Conservation (phyloP, 2,888 invertebrate species). For the Polyommatus iphigenia region DNA sequence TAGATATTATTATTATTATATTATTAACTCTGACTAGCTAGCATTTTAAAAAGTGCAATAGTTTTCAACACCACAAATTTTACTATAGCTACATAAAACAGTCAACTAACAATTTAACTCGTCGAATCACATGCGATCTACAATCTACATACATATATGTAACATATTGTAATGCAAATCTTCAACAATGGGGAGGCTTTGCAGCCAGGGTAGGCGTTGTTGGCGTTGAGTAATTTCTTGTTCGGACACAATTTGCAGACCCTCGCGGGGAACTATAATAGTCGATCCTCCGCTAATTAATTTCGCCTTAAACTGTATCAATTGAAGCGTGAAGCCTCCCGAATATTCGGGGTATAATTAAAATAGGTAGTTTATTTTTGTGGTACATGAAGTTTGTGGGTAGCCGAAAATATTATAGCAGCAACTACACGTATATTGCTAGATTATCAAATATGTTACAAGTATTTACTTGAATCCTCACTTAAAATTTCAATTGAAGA, state of each 20-base stretch:
- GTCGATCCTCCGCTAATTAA: slow-evolving; percentile 77
- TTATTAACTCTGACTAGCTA: too few species aligned
- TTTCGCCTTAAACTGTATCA: slow-evolving; percentile 77
- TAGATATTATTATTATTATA: too few species aligned
- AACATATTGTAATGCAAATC: slow-evolving; percentile 9
- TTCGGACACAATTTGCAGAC: slow-evolving; percentile 76
- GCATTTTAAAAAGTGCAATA: too few species aligned
- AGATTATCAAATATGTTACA: too few species aligned
- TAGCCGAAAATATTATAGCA: too few species aligned
- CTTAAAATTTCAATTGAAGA: too few species aligned
- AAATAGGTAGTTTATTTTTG: slow-evolving; percentile 64
- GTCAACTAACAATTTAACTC: neutral
- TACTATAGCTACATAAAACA: neutral
- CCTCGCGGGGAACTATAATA: slow-evolving; percentile 77
- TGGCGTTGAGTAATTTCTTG: slow-evolving; percentile 68
- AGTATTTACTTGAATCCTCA: too few species aligned
- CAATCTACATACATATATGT: neutral
- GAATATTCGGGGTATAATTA: slow-evolving; percentile 71
- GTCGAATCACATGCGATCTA: neutral
- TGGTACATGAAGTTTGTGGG: slow-evolving; percentile 42
- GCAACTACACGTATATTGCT: too few species aligned
- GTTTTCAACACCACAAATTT: too few species aligned
- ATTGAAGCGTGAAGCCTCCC: slow-evolving; percentile 76
- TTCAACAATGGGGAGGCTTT: slow-evolving; percentile 50
- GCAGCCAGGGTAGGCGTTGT: slow-evolving; percentile 71